phyloP scores from a whole-genome alignment of 35 echinoderm and acorn worm species.

The Acanthaster planci region DNA sequence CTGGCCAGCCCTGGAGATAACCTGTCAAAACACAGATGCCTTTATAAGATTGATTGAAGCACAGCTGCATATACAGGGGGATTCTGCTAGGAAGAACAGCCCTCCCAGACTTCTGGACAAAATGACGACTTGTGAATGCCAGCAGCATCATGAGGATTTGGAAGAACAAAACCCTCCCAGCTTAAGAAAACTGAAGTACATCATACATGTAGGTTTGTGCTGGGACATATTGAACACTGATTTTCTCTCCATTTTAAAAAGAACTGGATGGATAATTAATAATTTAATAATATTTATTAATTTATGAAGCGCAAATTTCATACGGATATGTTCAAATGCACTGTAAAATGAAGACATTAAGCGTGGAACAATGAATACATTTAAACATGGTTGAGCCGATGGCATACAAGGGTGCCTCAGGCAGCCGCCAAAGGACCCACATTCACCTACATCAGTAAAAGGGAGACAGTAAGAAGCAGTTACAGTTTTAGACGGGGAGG shows the following conservation, averaged over 20 bases:
- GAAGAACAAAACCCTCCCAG: neutral
- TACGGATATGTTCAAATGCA: too few species aligned
- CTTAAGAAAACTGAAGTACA: constrained; percentile 3
- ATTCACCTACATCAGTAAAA: too few species aligned
- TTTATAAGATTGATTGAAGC: constrained; percentile 21
- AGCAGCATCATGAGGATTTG: neutral
- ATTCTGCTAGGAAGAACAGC: constrained; percentile 8
- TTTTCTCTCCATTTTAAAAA: neutral
- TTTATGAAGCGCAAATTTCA: too few species aligned
- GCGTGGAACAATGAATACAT: too few species aligned
- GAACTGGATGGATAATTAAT: too few species aligned
- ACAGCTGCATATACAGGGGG: constrained; percentile 12
- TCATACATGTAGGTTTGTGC: neutral
- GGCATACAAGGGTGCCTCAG: too few species aligned
- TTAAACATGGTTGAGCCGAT: too few species aligned
- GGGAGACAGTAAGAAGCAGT: too few species aligned
- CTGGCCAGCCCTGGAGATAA: constrained; percentile 22
- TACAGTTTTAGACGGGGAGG: too few species aligned
- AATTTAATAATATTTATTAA: too few species aligned
- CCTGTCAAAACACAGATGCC: constrained; percentile 32
- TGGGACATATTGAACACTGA: neutral
- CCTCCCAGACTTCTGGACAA: constrained; percentile 27
- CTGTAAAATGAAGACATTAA: too few species aligned
- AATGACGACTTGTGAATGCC: constrained; percentile 21
- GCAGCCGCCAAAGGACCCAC: too few species aligned